Evolutionary conservation across 2,888 invertebrate genomes (phyloP).

Genomic region (Eristalinus aeneus): DNA sequence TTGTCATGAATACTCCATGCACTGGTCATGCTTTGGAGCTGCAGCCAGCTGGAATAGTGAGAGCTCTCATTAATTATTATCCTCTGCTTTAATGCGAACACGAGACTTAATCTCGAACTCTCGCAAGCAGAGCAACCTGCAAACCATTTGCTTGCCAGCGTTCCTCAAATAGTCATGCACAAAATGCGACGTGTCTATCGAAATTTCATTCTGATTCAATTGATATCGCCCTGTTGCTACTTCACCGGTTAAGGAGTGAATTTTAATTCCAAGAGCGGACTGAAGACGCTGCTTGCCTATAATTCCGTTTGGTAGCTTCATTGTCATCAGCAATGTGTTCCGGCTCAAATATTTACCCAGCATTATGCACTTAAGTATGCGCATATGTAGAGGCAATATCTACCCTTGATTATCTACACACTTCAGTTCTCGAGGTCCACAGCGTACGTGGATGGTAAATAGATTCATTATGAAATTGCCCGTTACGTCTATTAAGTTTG

Average conservation of each 20-base stretch:
- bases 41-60: neutral
- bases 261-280: conserved; percentile 38
- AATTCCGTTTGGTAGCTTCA: conserved; percentile 35
- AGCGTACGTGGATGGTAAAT: conserved; percentile 40
- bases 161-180: neutral
- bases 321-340: conserved; percentile 27
- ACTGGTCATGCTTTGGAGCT: neutral
- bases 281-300: conserved; percentile 20
- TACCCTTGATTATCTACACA: neutral
- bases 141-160: neutral
- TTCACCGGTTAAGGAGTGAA: conserved; percentile 9
- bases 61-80: conserved; percentile 30
- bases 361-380: conserved; percentile 58
- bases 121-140: neutral
- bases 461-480: conserved; percentile 67
- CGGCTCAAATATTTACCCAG: conserved; percentile 48
- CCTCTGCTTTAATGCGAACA: conserved; percentile 40
- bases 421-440: neutral
- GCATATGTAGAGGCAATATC: neutral
- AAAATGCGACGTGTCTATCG: neutral
- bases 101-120: conserved; percentile 31
- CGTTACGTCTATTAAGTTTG: conserved; percentile 66
- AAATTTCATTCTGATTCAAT: conserved; percentile 42
- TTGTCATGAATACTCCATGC: neutral
- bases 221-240: conserved; percentile 3